Evolutionary conservation across 2,888 invertebrate genomes (phyloP), one percentile per base, ranked within the genome.

Genomic region (Lomographa bimaculata): DNA sequence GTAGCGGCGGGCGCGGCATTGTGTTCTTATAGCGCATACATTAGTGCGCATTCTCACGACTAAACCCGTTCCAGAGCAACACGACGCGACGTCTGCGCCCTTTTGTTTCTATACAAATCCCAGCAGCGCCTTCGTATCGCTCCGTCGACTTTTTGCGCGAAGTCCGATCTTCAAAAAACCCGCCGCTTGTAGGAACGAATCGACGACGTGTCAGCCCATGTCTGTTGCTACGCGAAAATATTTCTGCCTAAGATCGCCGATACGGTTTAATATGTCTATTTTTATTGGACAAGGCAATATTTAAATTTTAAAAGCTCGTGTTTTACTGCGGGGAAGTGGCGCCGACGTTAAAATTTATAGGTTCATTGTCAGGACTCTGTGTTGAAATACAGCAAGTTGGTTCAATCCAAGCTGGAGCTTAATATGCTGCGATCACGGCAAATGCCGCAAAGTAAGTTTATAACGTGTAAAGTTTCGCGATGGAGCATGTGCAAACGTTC

Each of bases 71-170:
- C 61, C 55, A 51, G 60, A 44, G 63, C 12, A 27, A 64, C 58
- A 51, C 46, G 58, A 54, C 58, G 60, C 51, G 64, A 66, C 46
- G 60, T 64, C 57, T 46, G 59, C 58, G 50, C 55, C 64, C 74
- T 78, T 64, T 80, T 79, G 73, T 68, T 78, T 63, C 71, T 79
- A 76, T 78, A 72, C 68, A 71, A 82, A 78, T 76, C 75, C 74
- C 71, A 76, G 69, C 71, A 76, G 69, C 75, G 72, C 72, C 73
- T 67, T 73, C 62, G 68, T 67, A 74, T 72, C 62, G 71, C 64
- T 66, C 67, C 64, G 65, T 69, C 60, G 60, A 67, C 64, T 80
- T 83, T 79, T 68, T 82, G 69, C 66, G 53, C 54, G 35, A 60
- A 67, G 62, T 68, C 71, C 60, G 66, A 66, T 73, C 68, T 67